Percentiles rank a stretch among this genome's conserved stretches.
phyloP scores from a whole-genome alignment of 2,797 vertebrate genomes.

The Babyrousa celebensis region DNA sequence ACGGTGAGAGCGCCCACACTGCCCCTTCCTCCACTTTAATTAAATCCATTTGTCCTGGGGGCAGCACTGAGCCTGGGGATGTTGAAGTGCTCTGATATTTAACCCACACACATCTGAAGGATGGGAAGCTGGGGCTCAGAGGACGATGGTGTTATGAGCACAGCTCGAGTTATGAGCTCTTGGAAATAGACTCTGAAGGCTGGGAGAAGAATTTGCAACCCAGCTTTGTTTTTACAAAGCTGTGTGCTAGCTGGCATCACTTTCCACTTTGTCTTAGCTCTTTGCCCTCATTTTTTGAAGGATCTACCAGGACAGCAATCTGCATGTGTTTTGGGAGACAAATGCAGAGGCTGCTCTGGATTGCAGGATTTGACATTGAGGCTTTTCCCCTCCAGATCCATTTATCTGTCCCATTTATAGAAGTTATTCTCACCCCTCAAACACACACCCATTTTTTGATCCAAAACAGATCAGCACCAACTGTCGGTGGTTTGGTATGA shows the following conservation, averaged over 20 bases:
- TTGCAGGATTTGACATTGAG: not conserved
- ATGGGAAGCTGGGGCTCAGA: not conserved
- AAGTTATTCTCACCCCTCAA: not conserved
- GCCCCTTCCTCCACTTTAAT: slow-evolving; percentile 82
- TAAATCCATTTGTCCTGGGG: slow-evolving; percentile 85
- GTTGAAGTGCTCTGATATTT: slow-evolving; percentile 68
- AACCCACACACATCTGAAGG: slow-evolving; percentile 52
- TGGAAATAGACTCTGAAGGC: not conserved
- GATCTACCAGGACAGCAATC: not conserved
- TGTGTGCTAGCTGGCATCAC: not conserved
- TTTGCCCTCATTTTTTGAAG: slow-evolving; percentile 8
- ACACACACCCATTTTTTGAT: not conserved
- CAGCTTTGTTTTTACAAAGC: slow-evolving; percentile 48
- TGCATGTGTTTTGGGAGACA: not conserved
- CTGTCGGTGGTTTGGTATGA: not conserved
- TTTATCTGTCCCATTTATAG: not conserved
- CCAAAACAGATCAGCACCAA: not conserved
- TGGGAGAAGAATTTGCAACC: not conserved
- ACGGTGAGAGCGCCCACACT: slow-evolving; percentile 71
- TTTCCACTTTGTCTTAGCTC: not conserved
- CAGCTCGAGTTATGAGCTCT: not conserved
- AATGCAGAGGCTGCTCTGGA: not conserved
- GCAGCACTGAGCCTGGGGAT: slow-evolving; percentile 67
- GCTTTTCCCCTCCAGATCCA: not conserved
- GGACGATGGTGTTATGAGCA: not conserved